These are phyloP conservation scores for Chrysogorgia sp. DNA, from an alignment of 92 coral and sea anemone genomes.

Conservation along the genomic window DNA sequence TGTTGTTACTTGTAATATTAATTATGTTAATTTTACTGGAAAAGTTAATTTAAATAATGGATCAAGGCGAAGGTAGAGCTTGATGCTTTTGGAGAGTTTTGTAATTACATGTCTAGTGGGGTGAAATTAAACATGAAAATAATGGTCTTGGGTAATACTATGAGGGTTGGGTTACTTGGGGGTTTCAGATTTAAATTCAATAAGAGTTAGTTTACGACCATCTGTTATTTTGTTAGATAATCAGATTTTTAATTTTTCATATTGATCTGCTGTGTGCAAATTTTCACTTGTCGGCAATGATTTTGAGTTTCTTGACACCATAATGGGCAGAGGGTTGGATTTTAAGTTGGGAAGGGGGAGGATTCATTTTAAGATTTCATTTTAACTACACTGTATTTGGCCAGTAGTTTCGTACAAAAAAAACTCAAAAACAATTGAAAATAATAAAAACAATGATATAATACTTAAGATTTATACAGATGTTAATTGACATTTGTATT, in stretches of 20 bases:
- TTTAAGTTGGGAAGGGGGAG: slow-evolving; percentile 7
- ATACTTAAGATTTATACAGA: too few species aligned
- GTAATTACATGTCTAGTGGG: neutral
- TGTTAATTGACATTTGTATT: too few species aligned
- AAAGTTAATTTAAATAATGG: neutral
- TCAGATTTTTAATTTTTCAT: slow-evolving; percentile 8
- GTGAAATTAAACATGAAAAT: neutral
- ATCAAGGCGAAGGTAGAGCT: neutral
- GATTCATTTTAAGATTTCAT: too few species aligned
- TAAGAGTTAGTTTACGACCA: neutral
- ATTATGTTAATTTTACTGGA: neutral
- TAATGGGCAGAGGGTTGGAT: neutral
- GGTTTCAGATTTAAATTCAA: neutral
- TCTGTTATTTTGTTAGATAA: too few species aligned
- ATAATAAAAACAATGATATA: too few species aligned
- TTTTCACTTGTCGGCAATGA: neutral
- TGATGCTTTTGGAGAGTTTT: neutral
- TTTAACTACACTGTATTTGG: too few species aligned
- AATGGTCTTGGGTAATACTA: neutral
- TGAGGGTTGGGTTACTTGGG: neutral
- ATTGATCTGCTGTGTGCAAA: neutral
- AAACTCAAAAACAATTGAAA: too few species aligned
- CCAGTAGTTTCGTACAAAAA: too few species aligned
- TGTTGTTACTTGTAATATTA: slow-evolving; percentile 7
- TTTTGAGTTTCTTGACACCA: slow-evolving; percentile 1